A percentile compares a stretch with the other conserved stretches of the same genome.
Evolutionary conservation across 2,113 vertebrate genomes (phyloP).

Genomic region (Noturus placidus): DNA sequence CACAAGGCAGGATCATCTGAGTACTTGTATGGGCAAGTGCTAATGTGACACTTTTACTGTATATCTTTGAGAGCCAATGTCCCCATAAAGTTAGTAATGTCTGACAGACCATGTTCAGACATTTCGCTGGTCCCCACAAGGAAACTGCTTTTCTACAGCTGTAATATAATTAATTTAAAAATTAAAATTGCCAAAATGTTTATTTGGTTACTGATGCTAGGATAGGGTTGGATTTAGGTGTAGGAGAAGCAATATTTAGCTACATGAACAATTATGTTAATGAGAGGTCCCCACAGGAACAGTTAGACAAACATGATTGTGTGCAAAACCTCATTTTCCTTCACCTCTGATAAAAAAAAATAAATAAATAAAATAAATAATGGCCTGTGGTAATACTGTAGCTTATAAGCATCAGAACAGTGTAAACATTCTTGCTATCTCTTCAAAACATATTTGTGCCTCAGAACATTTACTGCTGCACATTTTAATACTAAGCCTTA

Average conservation of each 20-base stretch:
- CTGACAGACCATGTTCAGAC: too few relatives aligned
- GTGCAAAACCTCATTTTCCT: neutral
- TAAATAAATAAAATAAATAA: neutral
- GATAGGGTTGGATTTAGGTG: too few relatives aligned
- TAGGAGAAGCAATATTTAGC: neutral
- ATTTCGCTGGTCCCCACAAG: too few relatives aligned
- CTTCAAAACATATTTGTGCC: conserved; percentile 43
- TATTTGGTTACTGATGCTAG: neutral
- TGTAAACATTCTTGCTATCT: conserved; percentile 39
- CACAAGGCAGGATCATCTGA: too few relatives aligned
- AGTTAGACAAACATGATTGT: neutral
- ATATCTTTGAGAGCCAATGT: too few relatives aligned
- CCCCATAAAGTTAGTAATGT: too few relatives aligned
- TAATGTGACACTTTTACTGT: too few relatives aligned
- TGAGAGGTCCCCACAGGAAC: neutral
- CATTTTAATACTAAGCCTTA: conserved; percentile 29
- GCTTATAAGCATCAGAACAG: conserved; percentile 32
- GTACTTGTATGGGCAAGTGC: too few relatives aligned
- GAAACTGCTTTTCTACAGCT: too few relatives aligned
- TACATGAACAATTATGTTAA: neutral
- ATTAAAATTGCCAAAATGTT: neutral
- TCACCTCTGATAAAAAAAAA: conserved; percentile 43
- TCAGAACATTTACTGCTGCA: conserved; percentile 21
- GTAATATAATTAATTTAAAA: too few relatives aligned
- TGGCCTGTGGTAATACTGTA: conserved; percentile 14